phyloP scores from a whole-genome alignment of 2,888 invertebrate species.

The Clunio marinus region DNA sequence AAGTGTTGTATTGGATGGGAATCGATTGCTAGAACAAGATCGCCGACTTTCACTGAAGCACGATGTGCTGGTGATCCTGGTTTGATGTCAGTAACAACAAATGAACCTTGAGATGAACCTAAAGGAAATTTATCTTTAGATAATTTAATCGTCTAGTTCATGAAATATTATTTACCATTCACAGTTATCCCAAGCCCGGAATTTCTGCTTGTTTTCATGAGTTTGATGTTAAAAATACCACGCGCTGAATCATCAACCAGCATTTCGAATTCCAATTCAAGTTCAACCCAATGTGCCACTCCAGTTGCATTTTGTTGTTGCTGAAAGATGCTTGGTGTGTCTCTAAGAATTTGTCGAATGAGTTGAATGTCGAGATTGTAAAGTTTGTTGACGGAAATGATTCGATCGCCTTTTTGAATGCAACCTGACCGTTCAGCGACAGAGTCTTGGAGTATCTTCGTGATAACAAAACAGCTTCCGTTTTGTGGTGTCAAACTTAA shows the following conservation, averaged over 20 bases:
- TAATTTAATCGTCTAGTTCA: not conserved
- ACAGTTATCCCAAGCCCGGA: slow-evolving; percentile 83
- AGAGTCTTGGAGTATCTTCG: slow-evolving; percentile 48
- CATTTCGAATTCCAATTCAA: slow-evolving; percentile 86
- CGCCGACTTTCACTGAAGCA: slow-evolving; percentile 79
- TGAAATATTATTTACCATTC: slow-evolving; percentile 57
- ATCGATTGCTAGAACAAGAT: slow-evolving; percentile 82
- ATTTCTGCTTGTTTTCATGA: slow-evolving; percentile 67
- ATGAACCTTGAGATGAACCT: slow-evolving; percentile 51
- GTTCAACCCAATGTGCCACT: slow-evolving; percentile 61
- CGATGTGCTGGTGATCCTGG: slow-evolving; percentile 87
- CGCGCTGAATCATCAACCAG: slow-evolving; percentile 71
- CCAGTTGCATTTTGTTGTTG: slow-evolving; percentile 53
- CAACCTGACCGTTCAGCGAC: slow-evolving; percentile 63
- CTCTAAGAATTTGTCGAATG: slow-evolving; percentile 53
- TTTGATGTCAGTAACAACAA: slow-evolving; percentile 83
- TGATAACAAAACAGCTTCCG: slow-evolving; percentile 48
- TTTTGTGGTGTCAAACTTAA: slow-evolving; percentile 46
- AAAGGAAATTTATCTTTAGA: not conserved
- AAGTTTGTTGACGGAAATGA: slow-evolving; percentile 79
- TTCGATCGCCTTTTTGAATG: slow-evolving; percentile 74
- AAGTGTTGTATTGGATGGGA: slow-evolving; percentile 65
- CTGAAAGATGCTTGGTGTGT: slow-evolving; percentile 41
- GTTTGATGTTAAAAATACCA: slow-evolving; percentile 84
- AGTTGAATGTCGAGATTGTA: slow-evolving; percentile 61